Base-by-base conservation (phyloP, 1,140 invertebrate species). In the Physella acuta region DNA sequence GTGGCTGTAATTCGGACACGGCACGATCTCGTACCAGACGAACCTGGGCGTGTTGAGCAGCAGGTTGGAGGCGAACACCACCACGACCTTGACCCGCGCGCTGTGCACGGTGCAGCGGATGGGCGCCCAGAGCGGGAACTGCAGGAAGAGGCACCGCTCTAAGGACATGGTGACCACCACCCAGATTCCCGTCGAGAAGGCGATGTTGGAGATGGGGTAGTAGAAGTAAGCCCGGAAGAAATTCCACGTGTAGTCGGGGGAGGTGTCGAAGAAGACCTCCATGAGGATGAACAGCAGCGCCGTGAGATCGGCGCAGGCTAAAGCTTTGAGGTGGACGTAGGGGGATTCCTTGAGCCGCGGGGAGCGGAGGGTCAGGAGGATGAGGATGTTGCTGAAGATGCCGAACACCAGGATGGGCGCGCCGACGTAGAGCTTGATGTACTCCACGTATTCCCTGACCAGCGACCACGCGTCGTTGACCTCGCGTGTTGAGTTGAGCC, bases 141-240 rank as follows among this genome's bases (percentile, higher is more conserved):
- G 55, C 26, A 68, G 44, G 37, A 68, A 34, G 24, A 68, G n/a
- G 37, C 56, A 68, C 24, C 66, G 20, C 37, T 68, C 66, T 5
- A 68, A 17, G 3, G 66, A 59, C 36, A 68, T 44, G 24, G 51
- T 11, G 2, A 60, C 37, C 66, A 68, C 60, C 1, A 60, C 37
- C 34, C 36, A 59, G 0, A 68, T 24, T 14, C 55, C 36, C 20
- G 51, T 26, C 1, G 39, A 37, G 26, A 56, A 34, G 16, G 28
- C 36, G 1, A 60, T 20, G 37, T 68, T 68, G 5, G 31, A 31
- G 1, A 59, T 5, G 2, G 66, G 66, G 31, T 68, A 68, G 51
- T 49, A 68, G 24, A 59, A 16, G n/a, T 60, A 49, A 20, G 14
- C 20, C 1, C 24, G 1, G 30, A n/a, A 68, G 17, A 59, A 8